These are phyloP conservation scores for Oreochromis grahami DNA, from an alignment of 2,797 vertebrate genomes.

Conservation along the genomic window DNA sequence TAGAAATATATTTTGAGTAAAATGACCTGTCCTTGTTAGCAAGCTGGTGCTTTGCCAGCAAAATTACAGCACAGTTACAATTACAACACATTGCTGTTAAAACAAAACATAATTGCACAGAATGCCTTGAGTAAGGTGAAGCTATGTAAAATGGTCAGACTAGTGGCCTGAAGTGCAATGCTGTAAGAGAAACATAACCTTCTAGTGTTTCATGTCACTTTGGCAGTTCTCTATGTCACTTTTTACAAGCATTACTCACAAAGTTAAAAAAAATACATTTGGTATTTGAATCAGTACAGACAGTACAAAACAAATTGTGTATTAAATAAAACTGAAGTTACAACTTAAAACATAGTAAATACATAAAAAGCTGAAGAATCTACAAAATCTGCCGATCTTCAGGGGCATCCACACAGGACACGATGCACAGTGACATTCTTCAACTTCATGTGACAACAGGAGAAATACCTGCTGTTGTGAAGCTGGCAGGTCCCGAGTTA, in stretches of 20 bases:
- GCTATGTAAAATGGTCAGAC: not conserved
- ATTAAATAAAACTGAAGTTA: not conserved
- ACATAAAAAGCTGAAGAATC: not conserved
- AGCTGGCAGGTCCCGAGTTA: not conserved
- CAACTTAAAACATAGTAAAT: not conserved
- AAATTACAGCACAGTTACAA: slow-evolving; percentile 3
- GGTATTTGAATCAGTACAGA: not conserved
- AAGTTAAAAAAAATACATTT: not conserved
- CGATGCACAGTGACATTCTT: not conserved
- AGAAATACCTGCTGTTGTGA: not conserved
- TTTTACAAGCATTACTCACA: not conserved
- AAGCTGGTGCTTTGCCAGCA: slow-evolving; percentile 27
- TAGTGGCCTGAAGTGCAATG: not conserved
- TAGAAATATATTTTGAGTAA: slow-evolving; percentile 2
- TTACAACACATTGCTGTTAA: not conserved
- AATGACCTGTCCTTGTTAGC: slow-evolving; percentile 26
- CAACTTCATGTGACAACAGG: not conserved
- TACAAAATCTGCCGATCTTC: not conserved
- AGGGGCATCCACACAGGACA: not conserved
- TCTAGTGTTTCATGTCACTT: not conserved
- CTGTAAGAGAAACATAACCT: slow-evolving; percentile 1
- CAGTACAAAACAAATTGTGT: not conserved
- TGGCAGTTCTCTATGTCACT: not conserved
- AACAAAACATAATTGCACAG: not conserved
- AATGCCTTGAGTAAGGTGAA: not conserved